Evolutionary conservation across 2,888 invertebrate species (phyloP).

Genomic region (Clepsis dumicolana): DNA sequence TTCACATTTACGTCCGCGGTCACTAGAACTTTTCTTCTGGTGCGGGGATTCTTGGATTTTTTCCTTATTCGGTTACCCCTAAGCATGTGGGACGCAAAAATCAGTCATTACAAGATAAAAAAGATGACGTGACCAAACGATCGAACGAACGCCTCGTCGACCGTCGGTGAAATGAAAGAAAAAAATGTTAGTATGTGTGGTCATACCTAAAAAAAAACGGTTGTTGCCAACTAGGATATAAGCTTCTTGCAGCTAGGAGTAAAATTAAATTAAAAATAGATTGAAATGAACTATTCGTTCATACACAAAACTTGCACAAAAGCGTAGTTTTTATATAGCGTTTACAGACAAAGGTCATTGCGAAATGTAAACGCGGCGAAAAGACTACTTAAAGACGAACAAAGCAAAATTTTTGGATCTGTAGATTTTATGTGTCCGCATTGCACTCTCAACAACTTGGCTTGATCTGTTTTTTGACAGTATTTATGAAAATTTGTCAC

Average conservation of each 20-base stretch:
- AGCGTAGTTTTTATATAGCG: no score
- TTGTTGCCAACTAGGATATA: neutral
- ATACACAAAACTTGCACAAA: no score
- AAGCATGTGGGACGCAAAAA: conserved; percentile 83
- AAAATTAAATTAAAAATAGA: neutral
- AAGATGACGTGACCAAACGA: conserved; percentile 83
- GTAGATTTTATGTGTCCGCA: neutral
- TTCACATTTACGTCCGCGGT: conserved; percentile 74
- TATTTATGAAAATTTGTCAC: no score
- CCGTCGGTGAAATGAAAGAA: conserved; percentile 73
- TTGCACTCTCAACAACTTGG: neutral
- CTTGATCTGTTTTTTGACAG: no score
- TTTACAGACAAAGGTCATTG: no score
- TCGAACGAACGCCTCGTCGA: conserved; percentile 78
- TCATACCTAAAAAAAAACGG: conserved; percentile 45
- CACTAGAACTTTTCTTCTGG: conserved; percentile 77
- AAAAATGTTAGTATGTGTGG: conserved; percentile 51
- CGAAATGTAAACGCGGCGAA: no score
- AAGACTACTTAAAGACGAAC: neutral
- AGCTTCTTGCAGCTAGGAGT: neutral
- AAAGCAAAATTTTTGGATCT: neutral
- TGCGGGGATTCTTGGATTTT: conserved; percentile 80
- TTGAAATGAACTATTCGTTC: no score
- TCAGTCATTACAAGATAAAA: conserved; percentile 78
- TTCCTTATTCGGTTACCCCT: conserved; percentile 80